These are phyloP conservation scores for Cinara cedri DNA, from an alignment of 2,888 invertebrate genomes.

Conservation along the genomic window DNA sequence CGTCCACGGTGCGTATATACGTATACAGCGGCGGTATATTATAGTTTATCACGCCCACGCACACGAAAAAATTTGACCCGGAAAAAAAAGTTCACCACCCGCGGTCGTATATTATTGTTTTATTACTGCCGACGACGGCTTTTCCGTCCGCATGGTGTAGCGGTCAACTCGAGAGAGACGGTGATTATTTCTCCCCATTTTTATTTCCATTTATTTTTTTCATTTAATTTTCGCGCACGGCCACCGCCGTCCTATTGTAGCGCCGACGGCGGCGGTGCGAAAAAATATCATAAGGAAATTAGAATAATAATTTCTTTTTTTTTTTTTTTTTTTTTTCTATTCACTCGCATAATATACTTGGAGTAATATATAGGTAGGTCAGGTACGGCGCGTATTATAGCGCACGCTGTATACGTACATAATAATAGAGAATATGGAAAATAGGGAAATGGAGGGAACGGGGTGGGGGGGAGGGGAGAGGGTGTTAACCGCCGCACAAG, in stretches of 20 bases:
- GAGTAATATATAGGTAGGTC: neutral
- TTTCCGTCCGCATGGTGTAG: neutral
- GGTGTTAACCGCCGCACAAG: no score
- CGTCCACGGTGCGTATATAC: conserved; percentile 16
- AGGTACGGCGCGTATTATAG: no score
- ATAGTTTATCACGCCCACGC: conserved; percentile 33
- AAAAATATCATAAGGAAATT: neutral
- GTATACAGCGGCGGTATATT: neutral
- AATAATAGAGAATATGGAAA: no score
- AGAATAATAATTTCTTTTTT: no score
- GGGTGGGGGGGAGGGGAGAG: neutral
- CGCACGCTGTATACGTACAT: neutral
- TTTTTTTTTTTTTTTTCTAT: neutral
- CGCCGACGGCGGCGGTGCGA: neutral
- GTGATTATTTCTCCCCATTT: conserved; percentile 16
- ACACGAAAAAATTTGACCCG: conserved; percentile 35
- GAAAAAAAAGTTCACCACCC: conserved; percentile 28
- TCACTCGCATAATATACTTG: neutral
- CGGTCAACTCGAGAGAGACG: conserved; percentile 35
- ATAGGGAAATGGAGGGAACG: neutral
- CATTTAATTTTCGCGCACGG: neutral
- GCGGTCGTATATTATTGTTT: conserved; percentile 12
- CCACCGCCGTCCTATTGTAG: neutral
- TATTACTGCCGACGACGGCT: conserved; percentile 22
- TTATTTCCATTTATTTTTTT: conserved; percentile 1